These are phyloP conservation scores for Stenolophus ochropezus DNA, from an alignment of 2,888 invertebrate species.

Conservation along the genomic window DNA sequence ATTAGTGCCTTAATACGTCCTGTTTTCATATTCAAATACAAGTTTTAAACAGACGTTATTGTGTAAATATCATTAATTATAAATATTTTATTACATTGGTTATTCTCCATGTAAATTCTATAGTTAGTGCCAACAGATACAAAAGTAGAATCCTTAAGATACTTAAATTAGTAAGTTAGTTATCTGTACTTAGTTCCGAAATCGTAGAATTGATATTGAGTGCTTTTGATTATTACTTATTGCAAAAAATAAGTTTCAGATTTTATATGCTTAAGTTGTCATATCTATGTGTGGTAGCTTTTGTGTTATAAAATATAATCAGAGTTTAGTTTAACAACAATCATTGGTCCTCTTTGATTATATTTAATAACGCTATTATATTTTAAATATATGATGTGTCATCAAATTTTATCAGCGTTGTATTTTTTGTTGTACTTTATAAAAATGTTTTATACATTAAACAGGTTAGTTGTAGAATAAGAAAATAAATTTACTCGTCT, in stretches of 20 bases:
- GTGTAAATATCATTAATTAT: conserved; percentile 56
- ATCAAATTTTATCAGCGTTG: conserved; percentile 58
- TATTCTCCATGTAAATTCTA: conserved; percentile 50
- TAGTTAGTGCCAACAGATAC: conserved; percentile 50
- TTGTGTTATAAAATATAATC: conserved; percentile 53
- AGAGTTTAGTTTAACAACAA: conserved; percentile 17
- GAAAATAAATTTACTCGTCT: conserved; percentile 57
- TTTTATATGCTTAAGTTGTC: conserved; percentile 57
- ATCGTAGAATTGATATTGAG: conserved; percentile 45
- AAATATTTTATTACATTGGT: conserved; percentile 54
- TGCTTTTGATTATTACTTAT: conserved; percentile 50
- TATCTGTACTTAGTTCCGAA: conserved; percentile 57
- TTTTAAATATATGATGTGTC: conserved; percentile 57
- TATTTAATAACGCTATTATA: conserved; percentile 51
- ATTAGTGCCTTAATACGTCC: conserved; percentile 52
- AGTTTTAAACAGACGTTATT: conserved; percentile 21
- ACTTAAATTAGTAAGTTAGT: conserved; percentile 54
- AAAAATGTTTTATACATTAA: conserved; percentile 60
- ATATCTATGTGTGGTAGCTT: conserved; percentile 58
- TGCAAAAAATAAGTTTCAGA: conserved; percentile 34
- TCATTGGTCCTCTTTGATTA: conserved; percentile 40
- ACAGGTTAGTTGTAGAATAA: conserved; percentile 54
- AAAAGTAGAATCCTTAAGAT: conserved; percentile 48
- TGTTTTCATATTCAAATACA: conserved; percentile 47
- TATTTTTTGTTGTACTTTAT: conserved; percentile 60